Evolutionary conservation across 2,888 invertebrate genomes (phyloP), one percentile per base, ranked within the genome.

Genomic region (Macaria notata): DNA sequence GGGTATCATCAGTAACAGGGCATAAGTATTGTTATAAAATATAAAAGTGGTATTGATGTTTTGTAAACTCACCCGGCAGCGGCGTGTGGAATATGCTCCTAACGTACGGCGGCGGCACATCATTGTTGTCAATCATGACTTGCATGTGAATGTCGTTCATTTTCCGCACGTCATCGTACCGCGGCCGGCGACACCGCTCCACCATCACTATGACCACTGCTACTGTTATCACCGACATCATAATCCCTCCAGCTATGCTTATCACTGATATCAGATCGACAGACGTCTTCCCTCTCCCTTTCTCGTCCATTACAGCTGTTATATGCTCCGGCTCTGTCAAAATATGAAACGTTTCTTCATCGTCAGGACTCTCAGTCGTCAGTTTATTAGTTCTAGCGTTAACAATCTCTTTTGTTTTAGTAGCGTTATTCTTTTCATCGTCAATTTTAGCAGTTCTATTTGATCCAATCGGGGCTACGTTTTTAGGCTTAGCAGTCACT

Each of bases 81-180:
- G 93, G 93, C 31, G 92, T 89, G 66, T 93, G 92, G 59, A 93
- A 93, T 50, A 93, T 92, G 67, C 92, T 93, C 58, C 92, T 86
- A 0, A 92, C 88, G 63, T 92, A 92, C 1, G 92, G 92, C n/a
- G 92, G 88, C 3, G 90, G 88, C 0, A 81, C 75, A 62, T 90
- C 85, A 63, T 84, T 83, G 48, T 84, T 85, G 63, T 88, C 88
- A 45, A 86, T 86, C 77, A 88, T 86, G 4, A 85, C 86, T 73
- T 90, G 86, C 86, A 90, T 92, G 64, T 85, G 76, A 48, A 92
- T 83, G 66, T 89, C 86, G 66, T 90, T 87, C 33, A 88, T 78
- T 69, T 91, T 91, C 62, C 87, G 81, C 9, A 85, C 79, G 42
- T 88, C 83, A 33, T 86, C 86, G 61, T 87, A 91, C 48, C 87